Conservation (phyloP, 2,888 invertebrate species). For the Chelonus formosanus region DNA sequence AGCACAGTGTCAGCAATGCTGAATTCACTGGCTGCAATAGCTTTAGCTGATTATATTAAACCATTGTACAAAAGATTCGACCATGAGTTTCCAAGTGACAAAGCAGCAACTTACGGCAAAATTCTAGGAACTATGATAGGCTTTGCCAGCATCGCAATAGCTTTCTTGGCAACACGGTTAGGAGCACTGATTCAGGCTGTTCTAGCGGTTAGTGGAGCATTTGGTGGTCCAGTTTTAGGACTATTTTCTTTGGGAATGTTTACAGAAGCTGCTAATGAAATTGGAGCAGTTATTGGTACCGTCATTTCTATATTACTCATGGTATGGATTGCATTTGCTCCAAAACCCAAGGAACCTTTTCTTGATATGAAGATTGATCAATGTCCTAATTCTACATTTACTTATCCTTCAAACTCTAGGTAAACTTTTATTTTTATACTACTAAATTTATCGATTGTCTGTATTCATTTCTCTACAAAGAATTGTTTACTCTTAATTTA, state of each 20-base stretch:
- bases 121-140: conserved; percentile 51
- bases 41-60: conserved; percentile 86
- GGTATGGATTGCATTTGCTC: conserved; percentile 48
- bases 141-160: conserved; percentile 47
- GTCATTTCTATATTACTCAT: conserved; percentile 42
- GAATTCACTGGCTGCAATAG: conserved; percentile 90
- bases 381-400: conserved; percentile 42
- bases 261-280: conserved; percentile 80
- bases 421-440: conserved; percentile 2
- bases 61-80: conserved; percentile 64
- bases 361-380: conserved; percentile 48
- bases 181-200: conserved; percentile 69
- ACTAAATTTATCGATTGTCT: too few species aligned
- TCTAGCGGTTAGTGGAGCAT: conserved; percentile 83
- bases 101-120: conserved; percentile 73
- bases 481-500: too few species aligned
- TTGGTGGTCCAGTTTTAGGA: conserved; percentile 86
- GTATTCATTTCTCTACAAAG: too few species aligned
- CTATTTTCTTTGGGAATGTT: conserved; percentile 88
- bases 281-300: conserved; percentile 53
- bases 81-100: conserved; percentile 75
- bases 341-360: conserved; percentile 40
- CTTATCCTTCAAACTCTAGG: background rate
- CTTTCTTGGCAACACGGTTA: conserved; percentile 51
- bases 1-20: conserved; percentile 92